Evolutionary conservation across 1,140 invertebrate genomes (phyloP).

Genomic region (Trissolcus basalis): DNA sequence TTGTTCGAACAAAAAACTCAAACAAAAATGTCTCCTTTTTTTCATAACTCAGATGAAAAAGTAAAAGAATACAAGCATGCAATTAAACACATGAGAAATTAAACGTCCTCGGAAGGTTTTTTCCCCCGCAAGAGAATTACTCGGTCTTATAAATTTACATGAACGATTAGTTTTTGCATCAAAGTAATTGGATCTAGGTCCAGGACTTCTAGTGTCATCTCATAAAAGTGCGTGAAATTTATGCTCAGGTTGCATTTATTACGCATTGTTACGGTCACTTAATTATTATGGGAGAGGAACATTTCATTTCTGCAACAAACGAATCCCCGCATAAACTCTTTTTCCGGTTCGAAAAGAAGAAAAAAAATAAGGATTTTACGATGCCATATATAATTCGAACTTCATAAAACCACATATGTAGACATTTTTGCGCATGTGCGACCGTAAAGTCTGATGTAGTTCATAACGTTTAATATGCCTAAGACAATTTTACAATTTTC

Average conservation of each 20-base stretch:
- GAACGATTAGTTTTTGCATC: conserved; percentile 21
- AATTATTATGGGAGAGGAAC: conserved; percentile 46
- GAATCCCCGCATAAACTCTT: conserved; percentile 46
- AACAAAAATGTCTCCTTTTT: no score
- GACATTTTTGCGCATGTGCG: conserved; percentile 18
- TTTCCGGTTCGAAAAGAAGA: conserved; percentile 47
- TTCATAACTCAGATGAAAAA: no score
- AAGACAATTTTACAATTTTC: not conserved
- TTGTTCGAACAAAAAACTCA: no score
- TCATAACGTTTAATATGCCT: no score
- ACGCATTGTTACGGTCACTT: conserved; percentile 51
- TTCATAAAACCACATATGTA: conserved; percentile 31
- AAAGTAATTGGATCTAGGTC: conserved; percentile 36
- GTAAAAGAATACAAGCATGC: no score
- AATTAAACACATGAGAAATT: conserved; percentile 10
- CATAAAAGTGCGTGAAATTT: conserved; percentile 48
- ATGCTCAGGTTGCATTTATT: conserved; percentile 50
- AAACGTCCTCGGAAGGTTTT: conserved; percentile 5
- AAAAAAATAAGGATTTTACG: conserved; percentile 20
- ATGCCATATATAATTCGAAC: conserved; percentile 48
- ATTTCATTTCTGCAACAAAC: conserved; percentile 45
- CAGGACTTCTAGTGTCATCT: conserved; percentile 2
- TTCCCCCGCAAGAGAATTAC: not conserved
- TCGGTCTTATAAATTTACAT: conserved; percentile 20
- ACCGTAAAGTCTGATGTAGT: not conserved